Percentiles rank a stretch among this genome's conserved stretches.
These are phyloP conservation scores for Aythya baeri DNA, from an alignment of 2,113 vertebrate species.

Conservation along the genomic window DNA sequence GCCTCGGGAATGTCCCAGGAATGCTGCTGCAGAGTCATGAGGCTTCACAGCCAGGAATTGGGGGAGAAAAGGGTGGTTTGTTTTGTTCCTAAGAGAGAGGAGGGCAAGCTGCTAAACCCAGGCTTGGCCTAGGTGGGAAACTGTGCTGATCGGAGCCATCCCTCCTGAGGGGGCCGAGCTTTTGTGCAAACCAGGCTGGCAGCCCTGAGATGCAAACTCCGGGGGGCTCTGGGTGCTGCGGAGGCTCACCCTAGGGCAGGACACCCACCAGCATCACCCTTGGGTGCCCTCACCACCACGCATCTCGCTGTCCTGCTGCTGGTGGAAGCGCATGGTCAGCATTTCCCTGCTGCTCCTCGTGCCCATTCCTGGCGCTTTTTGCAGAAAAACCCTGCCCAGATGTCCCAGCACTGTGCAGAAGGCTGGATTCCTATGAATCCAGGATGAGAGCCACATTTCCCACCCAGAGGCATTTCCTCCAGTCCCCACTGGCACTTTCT, in stretches of 20 bases:
- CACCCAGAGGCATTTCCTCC: background rate
- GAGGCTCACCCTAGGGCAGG: no score
- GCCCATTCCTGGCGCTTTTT: background rate
- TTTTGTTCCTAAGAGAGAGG: background rate
- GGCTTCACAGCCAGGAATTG: background rate
- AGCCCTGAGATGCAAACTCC: no score
- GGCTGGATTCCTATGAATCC: background rate
- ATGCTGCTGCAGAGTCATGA: background rate
- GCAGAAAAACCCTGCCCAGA: background rate
- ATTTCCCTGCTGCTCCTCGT: accelerated
- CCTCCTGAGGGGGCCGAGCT: background rate
- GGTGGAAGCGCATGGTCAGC: accelerated
- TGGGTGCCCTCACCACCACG: no score
- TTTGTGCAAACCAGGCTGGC: background rate
- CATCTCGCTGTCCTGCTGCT: background rate
- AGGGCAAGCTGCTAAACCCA: background rate
- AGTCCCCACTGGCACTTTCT: background rate
- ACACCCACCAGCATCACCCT: no score
- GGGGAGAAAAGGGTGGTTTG: background rate
- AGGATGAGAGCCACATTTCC: background rate
- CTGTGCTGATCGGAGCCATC: background rate
- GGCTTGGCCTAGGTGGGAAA: background rate
- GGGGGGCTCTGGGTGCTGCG: no score
- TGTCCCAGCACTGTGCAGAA: background rate
- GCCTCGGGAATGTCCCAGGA: background rate